A percentile compares a stretch with the other conserved stretches of the same genome.
phyloP scores from a whole-genome alignment of 2,888 invertebrate genomes.

The Argyresthia goedartella region DNA sequence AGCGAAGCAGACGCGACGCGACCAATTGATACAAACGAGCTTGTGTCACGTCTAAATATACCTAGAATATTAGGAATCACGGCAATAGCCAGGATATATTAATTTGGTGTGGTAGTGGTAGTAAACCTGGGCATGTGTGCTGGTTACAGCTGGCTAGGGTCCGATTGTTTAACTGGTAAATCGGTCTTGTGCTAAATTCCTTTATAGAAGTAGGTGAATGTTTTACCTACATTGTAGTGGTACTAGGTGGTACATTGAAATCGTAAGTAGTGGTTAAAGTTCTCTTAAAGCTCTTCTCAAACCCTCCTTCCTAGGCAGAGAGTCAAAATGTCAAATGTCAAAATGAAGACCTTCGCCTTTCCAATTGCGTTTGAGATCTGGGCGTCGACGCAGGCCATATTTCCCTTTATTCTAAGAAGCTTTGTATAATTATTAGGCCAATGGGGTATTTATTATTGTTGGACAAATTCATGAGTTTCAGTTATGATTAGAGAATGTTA shows the following conservation, averaged over 20 bases:
- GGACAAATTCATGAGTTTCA: no score
- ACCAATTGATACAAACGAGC: constrained; percentile 70
- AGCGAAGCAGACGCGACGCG: constrained; percentile 64
- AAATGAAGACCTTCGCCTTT: no score
- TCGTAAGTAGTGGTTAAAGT: no score
- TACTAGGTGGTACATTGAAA: background rate
- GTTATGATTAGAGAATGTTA: no score
- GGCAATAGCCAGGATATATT: constrained; percentile 71
- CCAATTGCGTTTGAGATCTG: no score
- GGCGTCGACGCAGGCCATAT: no score
- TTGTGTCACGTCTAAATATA: constrained; percentile 71
- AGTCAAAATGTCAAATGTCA: no score
- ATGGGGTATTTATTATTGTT: no score
- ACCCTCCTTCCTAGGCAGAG: no score
- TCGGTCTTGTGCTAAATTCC: background rate
- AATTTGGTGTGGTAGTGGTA: constrained; percentile 61
- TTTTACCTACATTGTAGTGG: background rate
- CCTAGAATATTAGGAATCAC: constrained; percentile 72
- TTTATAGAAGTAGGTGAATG: background rate
- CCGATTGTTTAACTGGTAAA: constrained; percentile 4
- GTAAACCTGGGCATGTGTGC: constrained; percentile 45
- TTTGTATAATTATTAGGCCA: no score
- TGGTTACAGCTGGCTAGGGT: constrained; percentile 19
- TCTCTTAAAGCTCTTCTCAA: no score
- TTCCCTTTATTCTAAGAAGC: no score